These are phyloP conservation scores for Thaumatotibia leucotreta DNA, from an alignment of 1,140 invertebrate species.

Conservation along the genomic window DNA sequence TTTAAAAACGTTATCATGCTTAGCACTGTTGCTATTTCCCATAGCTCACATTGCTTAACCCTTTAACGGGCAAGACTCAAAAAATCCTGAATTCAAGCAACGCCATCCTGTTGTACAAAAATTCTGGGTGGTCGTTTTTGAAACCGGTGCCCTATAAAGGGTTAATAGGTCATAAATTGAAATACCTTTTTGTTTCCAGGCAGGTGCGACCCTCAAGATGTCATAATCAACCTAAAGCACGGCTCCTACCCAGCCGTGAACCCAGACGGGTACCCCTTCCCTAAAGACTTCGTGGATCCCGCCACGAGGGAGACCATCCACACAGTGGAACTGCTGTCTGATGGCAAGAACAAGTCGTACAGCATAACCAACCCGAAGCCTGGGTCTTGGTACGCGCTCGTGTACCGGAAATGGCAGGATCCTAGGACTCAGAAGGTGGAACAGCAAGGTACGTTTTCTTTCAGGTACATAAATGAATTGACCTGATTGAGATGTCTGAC, in stretches of 20 bases:
- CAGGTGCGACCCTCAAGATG: conserved; percentile 77
- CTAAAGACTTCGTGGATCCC: conserved; percentile 78
- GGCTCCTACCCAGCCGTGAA: conserved; percentile 87
- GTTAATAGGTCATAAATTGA: no score
- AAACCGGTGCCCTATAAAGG: no score
- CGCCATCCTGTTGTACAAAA: no score
- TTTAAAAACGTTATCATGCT: no score
- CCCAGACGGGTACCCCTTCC: conserved; percentile 84
- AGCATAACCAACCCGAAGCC: conserved; percentile 77
- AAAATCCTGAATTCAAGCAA: no score
- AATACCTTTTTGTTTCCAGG: conserved; percentile 56
- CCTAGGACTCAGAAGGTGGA: conserved; percentile 82
- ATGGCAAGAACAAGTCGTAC: conserved; percentile 51
- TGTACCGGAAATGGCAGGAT: conserved; percentile 85
- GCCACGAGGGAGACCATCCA: conserved; percentile 50
- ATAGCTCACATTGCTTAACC: no score
- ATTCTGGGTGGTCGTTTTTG: no score
- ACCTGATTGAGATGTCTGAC: no score
- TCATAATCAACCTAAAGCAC: conserved; percentile 82
- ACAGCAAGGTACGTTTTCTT: conserved; percentile 84
- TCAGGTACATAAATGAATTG: no score
- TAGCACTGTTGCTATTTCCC: no score
- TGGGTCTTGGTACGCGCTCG: conserved; percentile 88
- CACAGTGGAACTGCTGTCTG: conserved; percentile 49
- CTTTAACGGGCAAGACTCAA: no score